These are phyloP conservation scores for Acrobasis suavella DNA, from an alignment of 2,888 invertebrate genomes.

Conservation along the genomic window DNA sequence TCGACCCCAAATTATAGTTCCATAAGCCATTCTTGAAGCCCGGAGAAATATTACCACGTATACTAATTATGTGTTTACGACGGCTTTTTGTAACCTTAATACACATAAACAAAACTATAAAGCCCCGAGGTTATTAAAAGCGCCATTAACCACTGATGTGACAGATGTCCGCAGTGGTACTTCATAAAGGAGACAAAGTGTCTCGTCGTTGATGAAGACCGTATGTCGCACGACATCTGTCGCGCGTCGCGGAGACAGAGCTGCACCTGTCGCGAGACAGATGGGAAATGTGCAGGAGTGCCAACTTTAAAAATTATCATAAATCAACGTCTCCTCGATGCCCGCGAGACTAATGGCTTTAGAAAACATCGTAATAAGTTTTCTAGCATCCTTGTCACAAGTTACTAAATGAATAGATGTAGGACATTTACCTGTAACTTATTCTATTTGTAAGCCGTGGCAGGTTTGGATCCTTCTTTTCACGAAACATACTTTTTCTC, in stretches of 20 bases:
- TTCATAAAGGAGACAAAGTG: neutral
- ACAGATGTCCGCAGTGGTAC: neutral
- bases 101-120: neutral
- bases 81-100: neutral
- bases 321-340: slow-evolving; percentile 11
- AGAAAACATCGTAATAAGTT: slow-evolving; percentile 16
- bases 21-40: no score
- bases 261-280: slow-evolving; percentile 3
- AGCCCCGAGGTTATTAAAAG: slow-evolving; percentile 8
- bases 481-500: no score
- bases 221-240: slow-evolving; percentile 4
- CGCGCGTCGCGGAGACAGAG: neutral
- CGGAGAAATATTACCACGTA: no score
- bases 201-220: neutral
- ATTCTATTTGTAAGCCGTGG: no score
- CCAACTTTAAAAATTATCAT: slow-evolving; percentile 16
- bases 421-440: neutral
- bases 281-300: neutral
- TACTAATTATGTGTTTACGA: no score
- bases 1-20: no score
- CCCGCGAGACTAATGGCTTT: slow-evolving; percentile 7
- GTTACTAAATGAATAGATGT: neutral
- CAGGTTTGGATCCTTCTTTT: no score
- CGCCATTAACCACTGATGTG: neutral
- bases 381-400: neutral